These are phyloP conservation scores for Agrypnia vestita DNA, from an alignment of 1,140 invertebrate genomes.

Conservation along the genomic window DNA sequence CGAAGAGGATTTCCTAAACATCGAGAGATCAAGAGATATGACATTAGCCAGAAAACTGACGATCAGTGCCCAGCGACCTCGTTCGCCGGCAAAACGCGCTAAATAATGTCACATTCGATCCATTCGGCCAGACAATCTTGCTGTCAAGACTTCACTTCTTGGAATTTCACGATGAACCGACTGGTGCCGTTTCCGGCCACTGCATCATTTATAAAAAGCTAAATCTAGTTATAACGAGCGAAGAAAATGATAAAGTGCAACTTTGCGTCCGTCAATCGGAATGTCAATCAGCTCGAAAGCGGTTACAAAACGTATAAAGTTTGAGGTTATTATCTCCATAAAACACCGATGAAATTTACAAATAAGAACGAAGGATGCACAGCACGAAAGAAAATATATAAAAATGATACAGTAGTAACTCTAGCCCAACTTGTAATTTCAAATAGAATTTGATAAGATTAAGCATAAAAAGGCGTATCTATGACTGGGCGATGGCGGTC, in stretches of 20 bases:
- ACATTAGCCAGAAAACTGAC: too few relatives aligned
- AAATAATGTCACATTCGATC: conserved; percentile 1
- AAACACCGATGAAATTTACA: background rate
- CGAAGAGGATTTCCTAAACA: too few relatives aligned
- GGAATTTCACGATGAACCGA: background rate
- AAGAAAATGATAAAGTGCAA: conserved; percentile 19
- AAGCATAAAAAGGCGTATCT: conserved; percentile 56
- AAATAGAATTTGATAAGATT: conserved; percentile 42
- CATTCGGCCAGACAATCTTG: conserved; percentile 3
- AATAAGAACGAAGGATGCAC: background rate
- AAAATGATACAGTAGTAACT: background rate
- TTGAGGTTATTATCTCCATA: conserved; percentile 38
- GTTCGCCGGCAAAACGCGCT: conserved; percentile 10
- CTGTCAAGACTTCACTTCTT: background rate
- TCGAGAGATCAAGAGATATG: too few relatives aligned
- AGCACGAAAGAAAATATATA: background rate
- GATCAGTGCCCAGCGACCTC: background rate
- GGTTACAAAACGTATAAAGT: conserved; percentile 31
- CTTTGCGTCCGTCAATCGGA: conserved; percentile 17
- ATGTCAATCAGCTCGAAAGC: conserved; percentile 36
- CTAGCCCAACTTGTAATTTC: conserved; percentile 15
- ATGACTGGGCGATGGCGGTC: conserved; percentile 55
- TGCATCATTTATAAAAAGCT: background rate
- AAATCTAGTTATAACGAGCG: background rate
- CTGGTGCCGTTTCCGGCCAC: background rate